phyloP scores from a whole-genome alignment of 2,113 vertebrate species.

The Pluvianellus socialis region DNA sequence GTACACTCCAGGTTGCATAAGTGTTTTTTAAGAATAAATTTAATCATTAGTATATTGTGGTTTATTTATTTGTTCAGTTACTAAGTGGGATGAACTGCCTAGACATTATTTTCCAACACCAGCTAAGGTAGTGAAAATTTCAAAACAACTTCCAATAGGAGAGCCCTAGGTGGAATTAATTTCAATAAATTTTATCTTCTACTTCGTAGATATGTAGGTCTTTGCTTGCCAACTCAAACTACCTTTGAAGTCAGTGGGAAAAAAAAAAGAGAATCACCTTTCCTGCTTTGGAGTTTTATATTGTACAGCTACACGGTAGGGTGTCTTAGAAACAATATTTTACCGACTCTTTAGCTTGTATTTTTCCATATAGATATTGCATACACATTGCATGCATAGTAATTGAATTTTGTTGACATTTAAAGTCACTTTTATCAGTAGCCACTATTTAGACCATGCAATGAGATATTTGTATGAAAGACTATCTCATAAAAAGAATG shows the following conservation, averaged over 20 bases:
- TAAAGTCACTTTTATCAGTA: not conserved
- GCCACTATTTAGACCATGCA: not conserved
- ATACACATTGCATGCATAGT: not conserved
- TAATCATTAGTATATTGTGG: not conserved
- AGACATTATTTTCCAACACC: not conserved
- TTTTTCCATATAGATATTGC: not conserved
- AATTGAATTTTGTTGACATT: not conserved
- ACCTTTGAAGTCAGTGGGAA: not conserved
- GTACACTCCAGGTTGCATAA: not conserved
- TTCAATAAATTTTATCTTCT: not conserved
- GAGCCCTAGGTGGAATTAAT: not conserved
- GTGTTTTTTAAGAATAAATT: not conserved
- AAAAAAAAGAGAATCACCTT: not conserved
- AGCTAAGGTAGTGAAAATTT: not conserved
- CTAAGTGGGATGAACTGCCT: not conserved
- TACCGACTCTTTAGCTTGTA: not conserved
- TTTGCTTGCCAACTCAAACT: not conserved
- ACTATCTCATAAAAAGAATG: not conserved
- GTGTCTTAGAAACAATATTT: not conserved
- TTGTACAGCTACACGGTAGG: not conserved
- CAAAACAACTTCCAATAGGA: not conserved
- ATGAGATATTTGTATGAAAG: not conserved
- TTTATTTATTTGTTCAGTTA: not conserved
- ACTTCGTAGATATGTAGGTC: not conserved
- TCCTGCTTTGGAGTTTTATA: not conserved